Base-by-base conservation (phyloP, 2,113 vertebrate species). In the Petroica traversi region DNA sequence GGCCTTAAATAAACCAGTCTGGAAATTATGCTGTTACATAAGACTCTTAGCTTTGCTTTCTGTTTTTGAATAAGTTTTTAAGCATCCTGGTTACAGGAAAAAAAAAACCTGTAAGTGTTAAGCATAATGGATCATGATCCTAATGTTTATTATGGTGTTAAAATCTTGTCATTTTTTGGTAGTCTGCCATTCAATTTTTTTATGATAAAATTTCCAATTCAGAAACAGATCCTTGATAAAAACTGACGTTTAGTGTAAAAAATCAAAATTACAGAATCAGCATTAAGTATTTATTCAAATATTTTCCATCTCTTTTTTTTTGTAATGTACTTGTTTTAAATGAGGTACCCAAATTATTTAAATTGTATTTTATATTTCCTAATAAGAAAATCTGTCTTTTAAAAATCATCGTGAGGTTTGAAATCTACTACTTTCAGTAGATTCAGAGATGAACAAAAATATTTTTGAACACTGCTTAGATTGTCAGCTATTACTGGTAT, bases 81-180 rank as follows among this genome's bases (percentile, higher is more conserved):
- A 85, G 59, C 82, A 69, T 95, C 51, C 68, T 90, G 28, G 31
- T 93, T 89, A 69, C 58, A 66, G 63, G 63, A 40, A 64, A 74
- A 58, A 24, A n/a, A 55, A 64, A 41, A 48, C 38, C 17, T 5
- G 0, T 52, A 95, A 89, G 29, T 83, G 87, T 91, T 91, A 85
- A 93, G 46, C 49, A 19, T 89, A 82, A 78, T 51, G 71, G 62
- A 64, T 87, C 81, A 74, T 46, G 43, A 80, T 69, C 59, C 22
- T 82, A 69, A 62, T 82, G 77, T 69, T 95, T 85, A 69, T 94
- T 95, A 33, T 33, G 54, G 62, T 95, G 54, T 90, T 92, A 85
- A 93, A 94, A 73, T 87, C 76, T 77, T 92, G 61, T 64, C 43
- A 67, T 41, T 78, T 89, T 58, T 86, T 95, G 52, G 38, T 83